Evolutionary conservation across 2,888 invertebrate species (phyloP).

Genomic region (Diadegma fenestrale): DNA sequence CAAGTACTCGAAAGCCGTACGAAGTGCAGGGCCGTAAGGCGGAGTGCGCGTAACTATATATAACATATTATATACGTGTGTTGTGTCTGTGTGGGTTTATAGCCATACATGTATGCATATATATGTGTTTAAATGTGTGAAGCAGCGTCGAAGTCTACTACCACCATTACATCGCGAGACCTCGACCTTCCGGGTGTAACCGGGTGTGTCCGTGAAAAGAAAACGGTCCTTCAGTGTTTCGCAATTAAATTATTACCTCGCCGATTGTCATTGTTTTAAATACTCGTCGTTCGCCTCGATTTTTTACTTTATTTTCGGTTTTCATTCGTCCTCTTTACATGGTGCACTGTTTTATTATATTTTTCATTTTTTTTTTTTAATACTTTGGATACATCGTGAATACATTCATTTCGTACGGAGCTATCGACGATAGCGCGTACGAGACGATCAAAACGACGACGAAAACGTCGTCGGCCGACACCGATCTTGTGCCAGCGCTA

Average conservation of each 20-base stretch:
- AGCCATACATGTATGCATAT: constrained; percentile 8
- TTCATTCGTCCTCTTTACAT: not conserved
- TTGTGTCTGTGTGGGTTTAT: constrained; percentile 3
- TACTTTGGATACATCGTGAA: constrained; percentile 9
- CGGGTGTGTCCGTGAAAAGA: constrained; percentile 69
- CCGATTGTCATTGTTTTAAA: constrained; percentile 1
- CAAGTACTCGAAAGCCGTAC: constrained; percentile 24
- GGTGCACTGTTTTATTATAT: constrained; percentile 12
- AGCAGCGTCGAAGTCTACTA: constrained; percentile 44
- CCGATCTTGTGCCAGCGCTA: constrained; percentile 32
- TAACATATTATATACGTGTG: constrained; percentile 4
- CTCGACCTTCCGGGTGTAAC: constrained; percentile 70
- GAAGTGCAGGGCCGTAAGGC: constrained; percentile 64
- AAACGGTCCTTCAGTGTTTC: constrained; percentile 55
- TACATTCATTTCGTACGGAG: constrained; percentile 49
- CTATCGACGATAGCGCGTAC: constrained; percentile 67
- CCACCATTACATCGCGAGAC: constrained; percentile 58
- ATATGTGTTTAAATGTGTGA: constrained; percentile 31
- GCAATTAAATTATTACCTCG: constrained; percentile 52
- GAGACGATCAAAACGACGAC: constrained; percentile 46
- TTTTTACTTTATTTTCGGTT: constrained; percentile 3
- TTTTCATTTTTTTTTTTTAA: constrained; percentile 27
- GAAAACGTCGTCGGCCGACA: constrained; percentile 35
- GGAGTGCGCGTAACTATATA: constrained; percentile 44
- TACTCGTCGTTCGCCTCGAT: constrained; percentile 4